Evolutionary conservation across 1,140 invertebrate species (phyloP), one percentile per base, ranked within the genome.

Genomic region (Subanguina moxae): DNA sequence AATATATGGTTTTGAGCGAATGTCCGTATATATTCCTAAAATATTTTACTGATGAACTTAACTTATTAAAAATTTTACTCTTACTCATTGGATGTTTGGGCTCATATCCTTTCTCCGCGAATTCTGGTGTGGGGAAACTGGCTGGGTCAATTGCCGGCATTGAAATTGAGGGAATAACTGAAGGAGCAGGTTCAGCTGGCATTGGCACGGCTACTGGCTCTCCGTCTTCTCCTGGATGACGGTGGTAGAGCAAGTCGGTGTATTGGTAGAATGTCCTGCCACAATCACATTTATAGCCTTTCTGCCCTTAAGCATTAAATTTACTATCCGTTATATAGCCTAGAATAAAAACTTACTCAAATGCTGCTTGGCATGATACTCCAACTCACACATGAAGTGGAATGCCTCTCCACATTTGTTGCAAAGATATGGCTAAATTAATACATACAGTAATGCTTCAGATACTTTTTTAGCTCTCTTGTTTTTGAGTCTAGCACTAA

Each of bases 201-300:
- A 25, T 25, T 45, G 38, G 52, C 25, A 30, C 71, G 17, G 48
- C 3, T 19, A 21, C 48, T 25, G 48, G 48, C 9, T 70, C 48
- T 1, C 38, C 23, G 15, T 78, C 70, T 8, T 80, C 80, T 27
- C 74, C 81, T 1, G 78, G 75, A 57, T 82, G 80, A n/a, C 68
- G 76, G 74, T 82, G 80, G 66, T 82, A 82, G 23, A 82, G 68
- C 59, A 82, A 62, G 64, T 82, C 80, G 0, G 81, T 83, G 56
- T 82, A 82, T 21, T 78, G 57, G 61, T 62, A 83, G 63, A 82
- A 82, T 13, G 79, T 80, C 25, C 80, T 57, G 45, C 81, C 81
- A 61, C 80, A 82, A 17, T 82, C 82, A 68, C 80, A 82, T 63
- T 82, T 82, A 62, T 82, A 82, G 13, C 80, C 80, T 42, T 82